These are phyloP conservation scores for Alaudala cheleensis DNA, from an alignment of 2,113 vertebrate species.

Conservation along the genomic window DNA sequence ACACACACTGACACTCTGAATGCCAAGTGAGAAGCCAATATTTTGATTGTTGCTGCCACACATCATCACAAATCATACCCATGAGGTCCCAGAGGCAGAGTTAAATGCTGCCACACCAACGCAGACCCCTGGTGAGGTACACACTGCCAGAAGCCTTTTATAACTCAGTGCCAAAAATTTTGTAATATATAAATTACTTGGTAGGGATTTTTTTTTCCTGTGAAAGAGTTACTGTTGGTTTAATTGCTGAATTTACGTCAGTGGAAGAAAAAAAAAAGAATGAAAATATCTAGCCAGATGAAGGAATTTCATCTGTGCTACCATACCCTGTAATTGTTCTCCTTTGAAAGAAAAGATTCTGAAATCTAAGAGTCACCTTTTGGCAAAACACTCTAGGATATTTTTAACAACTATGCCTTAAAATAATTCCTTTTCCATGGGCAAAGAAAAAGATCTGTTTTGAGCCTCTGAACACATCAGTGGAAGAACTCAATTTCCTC, in stretches of 20 bases:
- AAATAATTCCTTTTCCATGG: constrained; percentile 38
- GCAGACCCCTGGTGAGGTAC: not conserved
- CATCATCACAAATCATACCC: not conserved
- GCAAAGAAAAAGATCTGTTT: constrained; percentile 40
- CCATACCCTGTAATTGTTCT: constrained; percentile 13
- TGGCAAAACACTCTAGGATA: constrained; percentile 31
- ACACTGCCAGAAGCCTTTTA: not conserved
- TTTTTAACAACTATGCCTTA: constrained; percentile 55
- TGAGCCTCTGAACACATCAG: not conserved
- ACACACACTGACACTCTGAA: not conserved
- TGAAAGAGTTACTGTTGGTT: not conserved
- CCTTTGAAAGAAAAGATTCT: constrained; percentile 20
- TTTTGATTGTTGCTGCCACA: not conserved
- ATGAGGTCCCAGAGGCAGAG: not conserved
- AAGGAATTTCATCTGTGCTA: constrained; percentile 22
- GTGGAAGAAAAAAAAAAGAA: not conserved
- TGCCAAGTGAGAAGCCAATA: not conserved
- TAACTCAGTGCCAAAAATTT: not conserved
- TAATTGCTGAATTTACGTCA: not conserved
- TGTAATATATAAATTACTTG: not conserved
- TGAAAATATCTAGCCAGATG: not conserved
- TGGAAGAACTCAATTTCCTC: constrained; percentile 25
- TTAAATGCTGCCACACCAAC: not conserved
- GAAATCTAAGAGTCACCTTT: constrained; percentile 29
- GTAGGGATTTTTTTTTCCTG: not conserved